These are phyloP conservation scores for Melanophora roralis DNA, from an alignment of 2,888 invertebrate genomes.

Conservation along the genomic window DNA sequence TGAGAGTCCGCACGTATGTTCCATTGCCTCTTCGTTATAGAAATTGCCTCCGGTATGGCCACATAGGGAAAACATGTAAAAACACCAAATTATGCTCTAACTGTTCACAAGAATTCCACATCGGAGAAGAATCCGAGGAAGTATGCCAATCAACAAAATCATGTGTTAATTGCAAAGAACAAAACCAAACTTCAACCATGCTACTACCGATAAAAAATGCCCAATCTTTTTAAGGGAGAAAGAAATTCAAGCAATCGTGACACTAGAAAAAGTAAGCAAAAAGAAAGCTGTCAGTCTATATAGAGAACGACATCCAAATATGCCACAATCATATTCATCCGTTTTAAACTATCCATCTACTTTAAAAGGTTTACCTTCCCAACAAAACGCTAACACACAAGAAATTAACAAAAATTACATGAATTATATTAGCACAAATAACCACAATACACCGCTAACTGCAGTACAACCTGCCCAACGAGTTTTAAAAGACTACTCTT, in stretches of 20 bases:
- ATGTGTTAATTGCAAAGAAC: not conserved
- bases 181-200: not conserved
- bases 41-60: not conserved
- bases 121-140: not conserved
- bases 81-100: not conserved
- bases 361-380: too few species aligned
- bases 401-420: too few species aligned
- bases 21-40: not conserved
- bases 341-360: too few species aligned
- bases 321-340: too few species aligned
- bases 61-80: not conserved
- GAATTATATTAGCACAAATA: too few species aligned
- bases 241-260: slow-evolving; percentile 43
- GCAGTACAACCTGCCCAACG: too few species aligned
- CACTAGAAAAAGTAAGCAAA: slow-evolving; percentile 26
- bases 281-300: too few species aligned
- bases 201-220: slow-evolving; percentile 1
- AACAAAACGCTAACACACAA: too few species aligned
- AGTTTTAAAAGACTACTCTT: too few species aligned
- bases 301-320: too few species aligned
- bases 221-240: slow-evolving; percentile 34
- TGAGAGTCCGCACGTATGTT: too few species aligned
- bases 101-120: not conserved
- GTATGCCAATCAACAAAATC: not conserved
- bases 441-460: too few species aligned